Evolutionary conservation across 2,888 invertebrate genomes (phyloP).

Genomic region (Leucania comma): DNA sequence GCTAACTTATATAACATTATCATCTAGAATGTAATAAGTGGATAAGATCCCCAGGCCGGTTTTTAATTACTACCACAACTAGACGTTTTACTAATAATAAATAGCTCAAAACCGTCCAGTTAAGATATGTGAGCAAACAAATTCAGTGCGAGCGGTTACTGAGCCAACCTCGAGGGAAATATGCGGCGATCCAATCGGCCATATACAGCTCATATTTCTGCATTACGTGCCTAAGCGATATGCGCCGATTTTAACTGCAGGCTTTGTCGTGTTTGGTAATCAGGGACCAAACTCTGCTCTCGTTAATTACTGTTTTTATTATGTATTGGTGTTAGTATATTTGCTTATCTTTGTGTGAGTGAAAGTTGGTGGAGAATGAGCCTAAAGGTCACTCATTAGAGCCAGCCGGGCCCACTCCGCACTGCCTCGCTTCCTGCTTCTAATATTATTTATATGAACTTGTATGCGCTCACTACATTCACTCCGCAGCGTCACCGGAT

Average conservation of each 20-base stretch:
- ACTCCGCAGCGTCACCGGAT: too few species aligned
- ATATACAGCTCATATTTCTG: slow-evolving; percentile 72
- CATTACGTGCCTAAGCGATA: slow-evolving; percentile 60
- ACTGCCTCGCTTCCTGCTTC: too few species aligned
- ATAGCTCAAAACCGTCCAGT: slow-evolving; percentile 20
- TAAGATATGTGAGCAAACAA: slow-evolving; percentile 58
- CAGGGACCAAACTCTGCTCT: slow-evolving; percentile 2
- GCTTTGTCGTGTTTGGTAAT: slow-evolving; percentile 28
- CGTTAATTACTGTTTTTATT: slow-evolving; percentile 10
- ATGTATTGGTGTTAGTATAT: background rate
- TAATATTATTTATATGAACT: too few species aligned
- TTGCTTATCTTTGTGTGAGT: background rate
- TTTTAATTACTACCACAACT: background rate
- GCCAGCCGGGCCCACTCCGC: too few species aligned
- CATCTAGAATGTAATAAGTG: background rate
- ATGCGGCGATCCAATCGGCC: slow-evolving; percentile 69
- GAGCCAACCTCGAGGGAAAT: slow-evolving; percentile 73
- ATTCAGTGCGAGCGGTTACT: slow-evolving; percentile 63
- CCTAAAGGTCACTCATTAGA: too few species aligned
- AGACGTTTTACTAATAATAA: background rate
- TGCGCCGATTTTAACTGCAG: slow-evolving; percentile 32
- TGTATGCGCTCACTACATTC: too few species aligned
- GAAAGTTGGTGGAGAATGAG: background rate
- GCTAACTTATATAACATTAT: too few species aligned
- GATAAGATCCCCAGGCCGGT: background rate